phyloP scores from a whole-genome alignment of 1,140 invertebrate species.

The Maconellicoccus hirsutus region DNA sequence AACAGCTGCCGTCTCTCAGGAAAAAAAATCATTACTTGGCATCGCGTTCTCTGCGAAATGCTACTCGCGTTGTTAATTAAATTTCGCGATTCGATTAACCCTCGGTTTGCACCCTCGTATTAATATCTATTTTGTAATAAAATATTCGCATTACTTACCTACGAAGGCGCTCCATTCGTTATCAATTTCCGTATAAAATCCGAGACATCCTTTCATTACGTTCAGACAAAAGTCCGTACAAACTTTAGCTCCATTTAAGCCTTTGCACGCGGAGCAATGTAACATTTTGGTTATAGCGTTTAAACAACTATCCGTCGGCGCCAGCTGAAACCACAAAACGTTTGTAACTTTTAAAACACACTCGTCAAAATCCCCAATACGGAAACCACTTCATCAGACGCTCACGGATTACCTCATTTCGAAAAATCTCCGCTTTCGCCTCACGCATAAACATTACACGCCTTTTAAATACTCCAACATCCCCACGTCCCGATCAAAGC shows the following conservation, averaged over 20 bases:
- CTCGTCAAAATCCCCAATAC: no score
- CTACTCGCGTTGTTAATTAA: background rate
- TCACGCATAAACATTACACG: no score
- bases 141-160: constrained; percentile 45
- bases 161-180: constrained; percentile 84
- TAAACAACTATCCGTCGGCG: constrained; percentile 54
- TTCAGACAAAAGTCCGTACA: constrained; percentile 82
- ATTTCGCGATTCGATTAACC: background rate
- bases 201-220: constrained; percentile 80
- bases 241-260: constrained; percentile 53
- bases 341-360: background rate
- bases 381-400: no score
- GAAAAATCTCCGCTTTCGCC: no score
- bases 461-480: no score
- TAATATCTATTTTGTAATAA: no score
- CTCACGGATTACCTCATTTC: no score
- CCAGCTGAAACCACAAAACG: constrained; percentile 36
- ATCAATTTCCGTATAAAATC: constrained; percentile 69
- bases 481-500: no score
- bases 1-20: background rate
- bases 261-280: constrained; percentile 72
- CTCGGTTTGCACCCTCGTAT: no score
- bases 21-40: background rate
- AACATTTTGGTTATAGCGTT: constrained; percentile 70
- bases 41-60: no score